A percentile compares a stretch with the other conserved stretches of the same genome.
Evolutionary conservation across 2,888 invertebrate species (phyloP).

Genomic region (Tinea semifulvella): DNA sequence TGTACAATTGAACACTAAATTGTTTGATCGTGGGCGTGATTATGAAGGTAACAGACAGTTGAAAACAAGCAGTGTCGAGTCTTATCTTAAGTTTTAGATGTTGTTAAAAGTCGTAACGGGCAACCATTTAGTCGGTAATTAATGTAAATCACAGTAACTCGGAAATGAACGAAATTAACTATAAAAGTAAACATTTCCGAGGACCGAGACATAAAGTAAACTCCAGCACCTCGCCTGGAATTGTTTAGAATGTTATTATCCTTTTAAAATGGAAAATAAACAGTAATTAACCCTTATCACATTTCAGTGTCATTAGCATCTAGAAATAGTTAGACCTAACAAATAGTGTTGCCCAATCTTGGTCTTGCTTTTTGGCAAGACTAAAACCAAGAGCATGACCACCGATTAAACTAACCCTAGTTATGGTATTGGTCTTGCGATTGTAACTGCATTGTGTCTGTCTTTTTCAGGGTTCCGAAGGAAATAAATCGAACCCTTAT

Average conservation of each 20-base stretch:
- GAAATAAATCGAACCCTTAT: too few relatives aligned
- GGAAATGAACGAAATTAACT: conserved; percentile 1
- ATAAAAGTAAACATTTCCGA: conserved; percentile 8
- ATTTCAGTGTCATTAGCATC: neutral
- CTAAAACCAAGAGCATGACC: too few relatives aligned
- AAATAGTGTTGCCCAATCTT: too few relatives aligned
- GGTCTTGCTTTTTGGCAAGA: too few relatives aligned
- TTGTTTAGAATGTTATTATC: neutral
- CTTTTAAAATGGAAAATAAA: neutral
- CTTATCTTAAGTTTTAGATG: conserved; percentile 8
- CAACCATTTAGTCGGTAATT: conserved; percentile 3
- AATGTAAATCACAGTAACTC: conserved; percentile 8
- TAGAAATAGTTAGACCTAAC: too few relatives aligned
- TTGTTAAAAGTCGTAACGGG: conserved; percentile 1
- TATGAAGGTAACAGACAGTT: neutral
- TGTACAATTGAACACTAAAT: too few relatives aligned
- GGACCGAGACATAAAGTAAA: conserved; percentile 4
- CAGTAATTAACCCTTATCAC: neutral
- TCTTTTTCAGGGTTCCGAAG: too few relatives aligned
- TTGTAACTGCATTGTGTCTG: too few relatives aligned
- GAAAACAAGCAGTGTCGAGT: conserved; percentile 3
- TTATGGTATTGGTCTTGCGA: too few relatives aligned
- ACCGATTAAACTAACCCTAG: too few relatives aligned
- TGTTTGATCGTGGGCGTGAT: too few relatives aligned
- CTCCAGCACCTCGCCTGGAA: neutral